phyloP scores from a whole-genome alignment of 2,888 invertebrate species.

The Chloroclysta siterata region DNA sequence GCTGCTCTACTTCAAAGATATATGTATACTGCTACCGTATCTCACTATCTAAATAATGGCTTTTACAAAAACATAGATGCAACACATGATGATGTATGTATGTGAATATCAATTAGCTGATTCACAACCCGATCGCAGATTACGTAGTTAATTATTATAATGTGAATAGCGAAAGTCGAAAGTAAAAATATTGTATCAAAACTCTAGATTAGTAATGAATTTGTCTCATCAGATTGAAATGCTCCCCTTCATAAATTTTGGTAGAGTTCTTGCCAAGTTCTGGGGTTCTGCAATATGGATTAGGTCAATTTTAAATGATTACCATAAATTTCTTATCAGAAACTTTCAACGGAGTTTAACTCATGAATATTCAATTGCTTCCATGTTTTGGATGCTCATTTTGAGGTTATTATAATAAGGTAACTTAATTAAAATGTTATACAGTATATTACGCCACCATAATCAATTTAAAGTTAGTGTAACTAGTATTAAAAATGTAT shows the following conservation, averaged over 20 bases:
- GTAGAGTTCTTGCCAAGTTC: slow-evolving; percentile 54
- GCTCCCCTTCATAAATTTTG: slow-evolving; percentile 60
- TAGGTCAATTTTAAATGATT: slow-evolving; percentile 77
- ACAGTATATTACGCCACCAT: slow-evolving; percentile 31
- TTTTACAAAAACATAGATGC: too few relatives aligned
- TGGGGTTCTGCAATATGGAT: slow-evolving; percentile 67
- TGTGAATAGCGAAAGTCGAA: too few relatives aligned
- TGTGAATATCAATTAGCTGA: too few relatives aligned
- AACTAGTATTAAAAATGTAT: slow-evolving; percentile 29
- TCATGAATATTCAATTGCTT: slow-evolving; percentile 69
- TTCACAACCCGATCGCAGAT: too few relatives aligned
- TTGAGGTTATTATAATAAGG: slow-evolving; percentile 48
- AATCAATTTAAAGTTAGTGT: slow-evolving; percentile 27
- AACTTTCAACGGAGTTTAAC: slow-evolving; percentile 65
- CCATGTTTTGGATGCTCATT: slow-evolving; percentile 59
- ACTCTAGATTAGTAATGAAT: slow-evolving; percentile 14
- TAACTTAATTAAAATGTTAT: slow-evolving; percentile 50
- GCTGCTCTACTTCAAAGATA: too few relatives aligned
- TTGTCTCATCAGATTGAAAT: slow-evolving; percentile 38
- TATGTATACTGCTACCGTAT: too few relatives aligned
- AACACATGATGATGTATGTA: too few relatives aligned
- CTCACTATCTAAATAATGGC: too few relatives aligned
- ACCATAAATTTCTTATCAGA: slow-evolving; percentile 74
- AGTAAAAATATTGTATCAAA: slow-evolving; percentile 1
- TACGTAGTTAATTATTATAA: neutral